Conservation (phyloP, 2,113 vertebrate genomes). For the Pseudopodoces humilis region DNA sequence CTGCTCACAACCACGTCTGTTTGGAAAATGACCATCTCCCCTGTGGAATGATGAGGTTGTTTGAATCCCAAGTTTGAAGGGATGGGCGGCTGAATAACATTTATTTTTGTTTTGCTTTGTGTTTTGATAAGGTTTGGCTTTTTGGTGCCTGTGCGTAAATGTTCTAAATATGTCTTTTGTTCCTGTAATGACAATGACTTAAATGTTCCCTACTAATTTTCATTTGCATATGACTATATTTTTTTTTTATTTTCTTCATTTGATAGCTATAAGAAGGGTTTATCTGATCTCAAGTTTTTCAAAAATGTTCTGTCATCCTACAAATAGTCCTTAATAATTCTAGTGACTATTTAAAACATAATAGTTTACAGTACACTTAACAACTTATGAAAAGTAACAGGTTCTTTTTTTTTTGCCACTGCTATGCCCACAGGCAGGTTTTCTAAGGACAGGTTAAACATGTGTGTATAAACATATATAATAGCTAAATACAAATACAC, state of each 20-base stretch:
- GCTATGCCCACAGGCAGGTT: not conserved
- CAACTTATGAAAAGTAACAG: not conserved
- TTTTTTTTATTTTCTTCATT: not conserved
- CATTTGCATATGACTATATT: not conserved
- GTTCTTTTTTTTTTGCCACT: not conserved
- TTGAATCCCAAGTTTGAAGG: not conserved
- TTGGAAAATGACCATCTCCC: slow-evolving; percentile 27
- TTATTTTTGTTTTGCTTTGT: not conserved
- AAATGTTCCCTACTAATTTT: not conserved
- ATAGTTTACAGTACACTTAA: not conserved
- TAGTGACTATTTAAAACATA: not conserved
- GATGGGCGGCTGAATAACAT: not conserved
- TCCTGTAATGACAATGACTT: not conserved
- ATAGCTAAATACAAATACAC: not conserved
- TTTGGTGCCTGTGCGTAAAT: not conserved
- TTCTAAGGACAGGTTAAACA: not conserved
- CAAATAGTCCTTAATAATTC: not conserved
- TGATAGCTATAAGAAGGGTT: not conserved
- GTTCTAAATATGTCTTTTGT: not conserved
- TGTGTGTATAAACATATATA: not conserved
- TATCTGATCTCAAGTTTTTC: not conserved
- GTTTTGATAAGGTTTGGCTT: not conserved
- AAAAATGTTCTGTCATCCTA: not conserved
- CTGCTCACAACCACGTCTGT: not conserved
- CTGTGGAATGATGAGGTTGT: not conserved